Conservation (phyloP, 2,888 invertebrate species). For the Ptychoptera albimana region DNA sequence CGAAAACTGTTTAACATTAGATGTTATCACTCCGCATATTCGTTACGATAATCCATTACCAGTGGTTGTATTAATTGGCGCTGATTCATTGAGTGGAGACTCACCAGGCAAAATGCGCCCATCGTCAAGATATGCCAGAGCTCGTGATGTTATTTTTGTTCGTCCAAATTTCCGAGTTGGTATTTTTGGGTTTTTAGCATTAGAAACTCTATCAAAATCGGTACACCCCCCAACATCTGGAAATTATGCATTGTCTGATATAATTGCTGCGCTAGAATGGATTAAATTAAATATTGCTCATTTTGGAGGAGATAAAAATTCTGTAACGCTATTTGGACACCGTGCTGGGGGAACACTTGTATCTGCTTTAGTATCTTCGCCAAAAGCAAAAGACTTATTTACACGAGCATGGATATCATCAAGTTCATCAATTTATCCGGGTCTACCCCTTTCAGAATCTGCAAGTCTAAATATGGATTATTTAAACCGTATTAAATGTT, state of each 20-base stretch:
- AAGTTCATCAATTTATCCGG: slow-evolving; percentile 56
- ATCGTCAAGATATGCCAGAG: slow-evolving; percentile 56
- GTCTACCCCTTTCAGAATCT: slow-evolving; percentile 40
- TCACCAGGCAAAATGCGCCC: slow-evolving; percentile 57
- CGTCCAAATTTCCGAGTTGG: slow-evolving; percentile 72
- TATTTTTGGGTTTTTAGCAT: slow-evolving; percentile 65
- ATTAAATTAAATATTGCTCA: slow-evolving; percentile 63
- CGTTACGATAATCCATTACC: slow-evolving; percentile 63
- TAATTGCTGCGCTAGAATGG: slow-evolving; percentile 63
- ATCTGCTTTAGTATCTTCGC: slow-evolving; percentile 48
- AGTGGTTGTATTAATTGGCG: slow-evolving; percentile 68
- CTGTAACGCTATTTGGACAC: slow-evolving; percentile 72
- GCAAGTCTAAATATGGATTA: slow-evolving; percentile 45
- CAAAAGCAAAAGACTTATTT: slow-evolving; percentile 47
- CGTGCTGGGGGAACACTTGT: slow-evolving; percentile 73
- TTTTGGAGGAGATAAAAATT: slow-evolving; percentile 65
- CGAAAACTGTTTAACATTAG: slow-evolving; percentile 72
- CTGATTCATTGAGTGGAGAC: slow-evolving; percentile 61
- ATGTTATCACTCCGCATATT: slow-evolving; percentile 67
- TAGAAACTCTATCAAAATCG: slow-evolving; percentile 49
- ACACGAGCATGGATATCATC: slow-evolving; percentile 67
- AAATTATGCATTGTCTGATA: slow-evolving; percentile 73
- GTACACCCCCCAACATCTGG: slow-evolving; percentile 63
- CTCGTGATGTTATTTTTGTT: slow-evolving; percentile 70
- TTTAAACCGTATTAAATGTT: slow-evolving; percentile 38